phyloP scores from a whole-genome alignment of 2,113 vertebrate species.

The Rhizomys pruinosus region DNA sequence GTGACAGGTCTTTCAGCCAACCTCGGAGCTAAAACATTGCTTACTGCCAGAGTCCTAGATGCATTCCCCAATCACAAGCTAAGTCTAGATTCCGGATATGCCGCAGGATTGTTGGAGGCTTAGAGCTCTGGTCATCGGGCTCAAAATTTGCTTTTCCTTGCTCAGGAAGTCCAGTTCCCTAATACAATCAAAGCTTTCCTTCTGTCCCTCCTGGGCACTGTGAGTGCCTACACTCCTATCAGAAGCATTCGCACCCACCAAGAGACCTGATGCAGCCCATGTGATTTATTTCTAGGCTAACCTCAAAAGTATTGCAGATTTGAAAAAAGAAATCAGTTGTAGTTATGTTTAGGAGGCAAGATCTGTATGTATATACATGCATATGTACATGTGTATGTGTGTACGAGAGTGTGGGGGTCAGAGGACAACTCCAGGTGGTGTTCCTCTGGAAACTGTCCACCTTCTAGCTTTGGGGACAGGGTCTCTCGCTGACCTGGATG shows the following conservation, averaged over 20 bases:
- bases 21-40: not conserved
- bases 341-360: conserved; percentile 28
- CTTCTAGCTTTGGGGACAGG: not conserved
- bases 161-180: not conserved
- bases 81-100: not conserved
- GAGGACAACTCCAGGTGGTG: not conserved
- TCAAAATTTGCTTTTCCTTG: not conserved
- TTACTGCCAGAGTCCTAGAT: not conserved
- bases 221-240: rapidly evolving
- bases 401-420: not conserved
- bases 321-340: conserved; percentile 45
- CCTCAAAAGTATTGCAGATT: conserved; percentile 26
- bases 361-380: not conserved
- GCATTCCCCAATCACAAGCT: not conserved
- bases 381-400: not conserved
- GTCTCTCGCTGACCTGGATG: not conserved
- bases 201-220: not conserved
- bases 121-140: not conserved
- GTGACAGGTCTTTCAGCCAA: not conserved
- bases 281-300: not conserved
- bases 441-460: not conserved
- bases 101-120: not conserved
- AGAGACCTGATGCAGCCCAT: not conserved
- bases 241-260: not conserved
- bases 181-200: not conserved